Evolutionary conservation across 2,797 vertebrate genomes (phyloP).

Genomic region (Lepus townsendii): DNA sequence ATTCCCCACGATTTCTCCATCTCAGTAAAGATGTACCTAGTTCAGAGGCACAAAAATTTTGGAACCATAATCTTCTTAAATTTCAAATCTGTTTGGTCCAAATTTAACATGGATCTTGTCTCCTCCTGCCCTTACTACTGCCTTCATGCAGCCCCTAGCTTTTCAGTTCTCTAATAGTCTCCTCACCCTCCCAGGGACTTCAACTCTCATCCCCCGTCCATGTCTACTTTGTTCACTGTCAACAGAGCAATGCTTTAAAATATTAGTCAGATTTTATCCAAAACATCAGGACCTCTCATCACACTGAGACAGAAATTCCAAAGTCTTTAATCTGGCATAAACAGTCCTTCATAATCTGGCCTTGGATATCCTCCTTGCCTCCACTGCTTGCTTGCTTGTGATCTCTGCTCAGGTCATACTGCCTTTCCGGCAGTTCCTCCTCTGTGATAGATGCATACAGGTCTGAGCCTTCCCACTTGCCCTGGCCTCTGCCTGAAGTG

Average conservation of each 20-base stretch:
- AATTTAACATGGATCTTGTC: neutral
- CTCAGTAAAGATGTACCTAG: neutral
- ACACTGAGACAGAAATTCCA: neutral
- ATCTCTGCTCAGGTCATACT: neutral
- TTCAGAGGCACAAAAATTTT: neutral
- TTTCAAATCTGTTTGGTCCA: neutral
- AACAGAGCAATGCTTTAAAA: neutral
- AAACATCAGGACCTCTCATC: neutral
- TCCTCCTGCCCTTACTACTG: fast-evolving
- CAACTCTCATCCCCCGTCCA: neutral
- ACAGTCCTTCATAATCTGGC: neutral
- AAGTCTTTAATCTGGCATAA: neutral
- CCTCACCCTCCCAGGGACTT: neutral
- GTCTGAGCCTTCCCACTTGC: neutral
- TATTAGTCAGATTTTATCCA: neutral
- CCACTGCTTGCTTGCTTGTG: neutral
- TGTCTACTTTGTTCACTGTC: neutral
- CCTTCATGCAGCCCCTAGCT: neutral
- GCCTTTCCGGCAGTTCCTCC: neutral
- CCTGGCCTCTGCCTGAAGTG: neutral
- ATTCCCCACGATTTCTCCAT: neutral
- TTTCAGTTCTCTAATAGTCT: neutral
- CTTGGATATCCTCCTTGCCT: neutral
- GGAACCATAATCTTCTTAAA: neutral
- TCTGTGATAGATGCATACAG: no score